Conservation (phyloP, 2,113 vertebrate species). For the Chaetodon auriga region DNA sequence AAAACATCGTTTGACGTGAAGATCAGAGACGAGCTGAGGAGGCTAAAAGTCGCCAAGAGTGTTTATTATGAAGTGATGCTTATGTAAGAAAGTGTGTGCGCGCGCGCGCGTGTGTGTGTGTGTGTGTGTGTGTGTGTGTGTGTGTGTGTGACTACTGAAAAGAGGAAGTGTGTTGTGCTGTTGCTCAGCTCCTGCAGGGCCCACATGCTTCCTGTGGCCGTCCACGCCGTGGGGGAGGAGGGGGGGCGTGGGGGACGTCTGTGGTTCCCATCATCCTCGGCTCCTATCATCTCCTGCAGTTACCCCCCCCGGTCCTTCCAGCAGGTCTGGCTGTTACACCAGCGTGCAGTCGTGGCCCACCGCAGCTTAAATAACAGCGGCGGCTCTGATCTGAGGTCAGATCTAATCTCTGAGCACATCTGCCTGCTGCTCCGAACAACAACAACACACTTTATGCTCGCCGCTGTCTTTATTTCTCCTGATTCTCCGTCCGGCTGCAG, state of each 20-base stretch:
- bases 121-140: neutral
- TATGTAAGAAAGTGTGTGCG: constrained; percentile 33
- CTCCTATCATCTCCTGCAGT: constrained; percentile 73
- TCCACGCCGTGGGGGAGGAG: constrained; percentile 40
- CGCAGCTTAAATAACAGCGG: constrained; percentile 80
- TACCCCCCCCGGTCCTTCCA: neutral
- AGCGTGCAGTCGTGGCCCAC: constrained; percentile 56
- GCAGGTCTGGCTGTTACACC: constrained; percentile 79
- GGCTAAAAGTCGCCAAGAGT: neutral
- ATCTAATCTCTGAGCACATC: constrained; percentile 76
- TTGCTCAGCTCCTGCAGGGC: constrained; percentile 68
- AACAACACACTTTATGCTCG: constrained; percentile 23
- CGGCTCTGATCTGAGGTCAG: constrained; percentile 64
- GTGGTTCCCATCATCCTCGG: constrained; percentile 63
- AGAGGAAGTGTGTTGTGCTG: constrained; percentile 83
- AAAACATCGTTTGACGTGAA: too few relatives aligned
- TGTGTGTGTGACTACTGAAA: constrained; percentile 54
- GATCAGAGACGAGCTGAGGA: too few relatives aligned
- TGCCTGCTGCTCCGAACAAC: constrained; percentile 45
- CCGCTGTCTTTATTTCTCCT: neutral
- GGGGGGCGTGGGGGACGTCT: constrained; percentile 29
- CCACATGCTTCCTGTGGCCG: constrained; percentile 83
- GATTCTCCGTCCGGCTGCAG: constrained; percentile 19
- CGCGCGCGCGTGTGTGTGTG: neutral
- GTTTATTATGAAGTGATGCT: constrained; percentile 28